These are phyloP conservation scores for Drosophila peninsularis DNA, from an alignment of 2,888 invertebrate species.

Conservation along the genomic window DNA sequence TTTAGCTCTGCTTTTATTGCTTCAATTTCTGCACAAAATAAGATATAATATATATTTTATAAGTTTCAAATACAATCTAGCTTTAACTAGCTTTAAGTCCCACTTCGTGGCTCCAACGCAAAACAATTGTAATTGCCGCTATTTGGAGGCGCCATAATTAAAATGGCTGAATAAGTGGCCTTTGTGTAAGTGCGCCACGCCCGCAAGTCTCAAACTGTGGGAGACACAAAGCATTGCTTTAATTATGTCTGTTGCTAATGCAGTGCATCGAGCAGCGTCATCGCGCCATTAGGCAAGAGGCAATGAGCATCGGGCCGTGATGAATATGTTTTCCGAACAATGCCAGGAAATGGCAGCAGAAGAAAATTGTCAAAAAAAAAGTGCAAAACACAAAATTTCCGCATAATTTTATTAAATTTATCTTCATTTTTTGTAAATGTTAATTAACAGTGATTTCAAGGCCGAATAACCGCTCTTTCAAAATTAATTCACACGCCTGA, in stretches of 20 bases:
- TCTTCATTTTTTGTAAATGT: not conserved
- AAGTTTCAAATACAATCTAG: slow-evolving; percentile 3
- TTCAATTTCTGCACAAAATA: not conserved
- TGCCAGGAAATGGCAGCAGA: slow-evolving; percentile 59
- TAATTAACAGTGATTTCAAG: slow-evolving; percentile 55
- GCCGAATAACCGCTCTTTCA: slow-evolving; percentile 49
- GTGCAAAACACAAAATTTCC: slow-evolving; percentile 37
- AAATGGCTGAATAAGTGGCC: slow-evolving; percentile 16
- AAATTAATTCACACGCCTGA: slow-evolving; percentile 68
- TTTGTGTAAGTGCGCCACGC: slow-evolving; percentile 2
- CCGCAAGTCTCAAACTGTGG: not conserved
- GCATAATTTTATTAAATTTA: slow-evolving; percentile 16
- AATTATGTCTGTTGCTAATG: slow-evolving; percentile 33
- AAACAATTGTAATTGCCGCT: slow-evolving; percentile 33
- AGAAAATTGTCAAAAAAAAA: slow-evolving; percentile 18
- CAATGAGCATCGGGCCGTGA: slow-evolving; percentile 2
- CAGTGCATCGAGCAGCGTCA: slow-evolving; percentile 53
- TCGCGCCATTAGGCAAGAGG: slow-evolving; percentile 51
- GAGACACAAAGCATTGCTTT: slow-evolving; percentile 11
- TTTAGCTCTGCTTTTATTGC: not conserved
- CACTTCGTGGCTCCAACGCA: slow-evolving; percentile 18
- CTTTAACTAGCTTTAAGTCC: slow-evolving; percentile 18
- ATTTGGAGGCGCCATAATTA: slow-evolving; percentile 49
- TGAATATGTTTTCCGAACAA: slow-evolving; percentile 44
- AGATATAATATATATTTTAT: not conserved